These are phyloP conservation scores for Crepidodera aurea DNA, from an alignment of 2,888 invertebrate species.

Conservation along the genomic window DNA sequence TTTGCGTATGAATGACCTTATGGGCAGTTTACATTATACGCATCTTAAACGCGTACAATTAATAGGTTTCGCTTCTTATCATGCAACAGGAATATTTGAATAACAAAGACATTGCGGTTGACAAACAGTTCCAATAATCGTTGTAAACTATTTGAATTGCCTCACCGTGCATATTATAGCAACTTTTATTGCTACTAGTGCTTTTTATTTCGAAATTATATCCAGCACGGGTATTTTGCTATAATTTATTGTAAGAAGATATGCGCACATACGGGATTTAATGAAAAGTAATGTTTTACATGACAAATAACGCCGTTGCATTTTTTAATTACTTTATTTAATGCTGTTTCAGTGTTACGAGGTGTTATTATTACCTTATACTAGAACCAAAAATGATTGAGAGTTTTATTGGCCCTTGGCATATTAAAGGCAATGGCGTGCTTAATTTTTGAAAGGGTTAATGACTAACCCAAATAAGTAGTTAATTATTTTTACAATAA, in stretches of 20 bases:
- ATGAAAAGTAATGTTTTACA: too few relatives aligned
- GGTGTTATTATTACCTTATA: too few relatives aligned
- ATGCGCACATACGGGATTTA: too few relatives aligned
- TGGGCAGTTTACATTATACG: constrained; percentile 34
- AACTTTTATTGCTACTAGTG: constrained; percentile 20
- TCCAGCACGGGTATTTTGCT: neutral
- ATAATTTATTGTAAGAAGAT: neutral
- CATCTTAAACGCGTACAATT: constrained; percentile 42
- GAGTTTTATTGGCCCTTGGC: too few relatives aligned
- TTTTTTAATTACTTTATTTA: too few relatives aligned
- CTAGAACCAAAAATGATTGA: too few relatives aligned
- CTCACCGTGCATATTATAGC: constrained; percentile 28
- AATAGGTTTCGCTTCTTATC: constrained; percentile 46
- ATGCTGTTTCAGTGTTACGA: too few relatives aligned
- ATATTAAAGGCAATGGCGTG: too few relatives aligned
- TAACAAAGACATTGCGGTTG: constrained; percentile 51
- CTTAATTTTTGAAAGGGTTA: too few relatives aligned
- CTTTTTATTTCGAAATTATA: neutral
- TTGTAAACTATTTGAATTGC: constrained; percentile 37
- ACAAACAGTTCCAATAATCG: constrained; percentile 44
- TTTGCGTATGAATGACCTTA: constrained; percentile 29
- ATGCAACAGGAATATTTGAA: constrained; percentile 45
- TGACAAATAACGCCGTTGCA: too few relatives aligned
- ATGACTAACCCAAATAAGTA: too few relatives aligned
- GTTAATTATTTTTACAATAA: too few relatives aligned